These are phyloP conservation scores for Fistularia commersonii DNA, from an alignment of 2,797 vertebrate genomes.

Conservation along the genomic window DNA sequence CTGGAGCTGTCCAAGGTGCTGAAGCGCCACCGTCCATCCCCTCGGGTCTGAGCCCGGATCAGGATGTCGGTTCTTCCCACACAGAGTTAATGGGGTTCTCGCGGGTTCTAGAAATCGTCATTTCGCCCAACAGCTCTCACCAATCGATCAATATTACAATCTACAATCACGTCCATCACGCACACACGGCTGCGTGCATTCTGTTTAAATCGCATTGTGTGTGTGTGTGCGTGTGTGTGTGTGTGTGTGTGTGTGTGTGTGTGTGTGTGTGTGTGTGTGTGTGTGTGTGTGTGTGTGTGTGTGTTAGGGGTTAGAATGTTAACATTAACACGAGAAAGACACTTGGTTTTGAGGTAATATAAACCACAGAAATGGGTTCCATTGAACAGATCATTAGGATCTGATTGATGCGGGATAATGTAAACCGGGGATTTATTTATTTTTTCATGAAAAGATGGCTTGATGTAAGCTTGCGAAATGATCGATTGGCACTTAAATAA, in stretches of 20 bases:
- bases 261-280: constrained; percentile 1
- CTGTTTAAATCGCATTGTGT: background rate
- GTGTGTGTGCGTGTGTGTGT: background rate
- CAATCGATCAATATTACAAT: constrained; percentile 71
- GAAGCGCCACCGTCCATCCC: constrained; percentile 16
- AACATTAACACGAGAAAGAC: too few relatives aligned
- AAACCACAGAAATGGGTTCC: constrained; percentile 31
- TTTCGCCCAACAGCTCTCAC: constrained; percentile 63
- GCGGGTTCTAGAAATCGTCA: constrained; percentile 59
- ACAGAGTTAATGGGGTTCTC: constrained; percentile 52
- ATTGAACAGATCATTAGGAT: constrained; percentile 29
- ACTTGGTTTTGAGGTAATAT: constrained; percentile 8
- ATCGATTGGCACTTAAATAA: constrained; percentile 81
- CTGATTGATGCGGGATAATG: constrained; percentile 64
- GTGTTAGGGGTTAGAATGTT: too few relatives aligned
- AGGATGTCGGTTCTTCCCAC: constrained; percentile 45
- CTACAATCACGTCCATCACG: constrained; percentile 62
- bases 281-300: background rate
- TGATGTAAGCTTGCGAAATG: constrained; percentile 73
- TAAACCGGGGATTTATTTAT: constrained; percentile 56
- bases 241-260: constrained; percentile 2
- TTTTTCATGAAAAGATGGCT: constrained; percentile 58
- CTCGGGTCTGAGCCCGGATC: constrained; percentile 42
- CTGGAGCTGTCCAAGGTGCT: constrained; percentile 53
- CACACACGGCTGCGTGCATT: background rate